Base-by-base conservation (phyloP, 2,113 vertebrate species). In the Lagopus leucura region DNA sequence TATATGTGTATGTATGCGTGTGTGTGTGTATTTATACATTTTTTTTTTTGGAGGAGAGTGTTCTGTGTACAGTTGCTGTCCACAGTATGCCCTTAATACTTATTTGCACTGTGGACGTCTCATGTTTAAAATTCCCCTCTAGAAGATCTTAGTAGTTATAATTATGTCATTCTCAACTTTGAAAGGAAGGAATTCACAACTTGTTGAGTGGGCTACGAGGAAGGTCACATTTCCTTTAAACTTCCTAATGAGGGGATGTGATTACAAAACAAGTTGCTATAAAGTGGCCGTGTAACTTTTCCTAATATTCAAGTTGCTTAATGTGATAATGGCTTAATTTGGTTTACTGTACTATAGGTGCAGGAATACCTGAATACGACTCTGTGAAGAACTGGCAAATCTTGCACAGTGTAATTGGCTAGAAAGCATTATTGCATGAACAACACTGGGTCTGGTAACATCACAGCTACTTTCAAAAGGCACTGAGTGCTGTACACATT, bases 351-450 rank as follows among this genome's bases (percentile, higher is more conserved):
- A 38, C 21, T 84, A 4, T 42, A 47, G 10, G 3, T 66, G 24
- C 55, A 48, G 64, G 17, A 32, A 11, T 2, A 81, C 12, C 55
- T 64, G 80, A 64, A 36, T 17, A 17, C 42, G 24, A 32, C 18
- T 60, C 8, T 32, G 0, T 43, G 55, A 47, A 64, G 55, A 84
- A 2, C 12, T 43, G 36, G 1, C 40, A 36, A 71, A 0, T 70
- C 43, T 86, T 73, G 15, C 8, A 7, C 20, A 58, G 19, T 71
- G 30, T 61, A n/a, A 1, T 32, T 87, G 28, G 12, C 42, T 81
- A 22, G 38, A 89, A 32, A 34, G 13, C 9, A 11, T 74, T 90
- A 28, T 50, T 90, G 34, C 17, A 24, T 19, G 30, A 61, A 11
- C 25, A 65, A 36, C 58, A n/a, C 45, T 55, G 52, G 7, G 19